Evolutionary conservation across 2,888 invertebrate genomes (phyloP), one percentile per base, ranked within the genome.

Genomic region (Euplexia lucipara): DNA sequence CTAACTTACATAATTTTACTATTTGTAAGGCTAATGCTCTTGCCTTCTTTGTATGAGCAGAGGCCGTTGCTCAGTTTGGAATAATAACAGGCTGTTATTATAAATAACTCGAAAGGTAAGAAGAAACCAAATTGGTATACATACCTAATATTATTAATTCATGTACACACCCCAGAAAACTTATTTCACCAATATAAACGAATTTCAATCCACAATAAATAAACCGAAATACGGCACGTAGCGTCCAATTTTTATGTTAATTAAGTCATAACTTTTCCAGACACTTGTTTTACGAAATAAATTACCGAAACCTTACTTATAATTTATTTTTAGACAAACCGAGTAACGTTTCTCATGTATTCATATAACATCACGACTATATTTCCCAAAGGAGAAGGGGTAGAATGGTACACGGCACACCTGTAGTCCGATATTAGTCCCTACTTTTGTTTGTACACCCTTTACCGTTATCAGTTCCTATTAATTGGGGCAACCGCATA

Each of bases 161-260:
- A 44, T 30, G n/a, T 51, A 51, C 3, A 59, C 18, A 39, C 41
- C 18, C 18, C 12, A 51, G 14, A 52, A n/a, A 44, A 35, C 12
- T 22, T 48, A 60, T 60, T 66, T 34, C 30, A n/a, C 16, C 30
- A 57, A 53, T 67, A 41, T 53, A 57, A 14, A 72, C 58, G 32
- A 58, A 72, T 49, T 72, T 71, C 32, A 14, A 37, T 34, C 22
- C 34, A 45, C 37, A 41, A 54, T 58, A 53, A 67, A 58, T 42
- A 54, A 58, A 45, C 12, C 22, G n/a, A 42, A 58, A 42, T 30
- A 41, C 39, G 53, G n/a, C 32, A 10, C 34, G 39, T 10, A 30
- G 39, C 45, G 41, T 47, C 35, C 30, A 54, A 47, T 73, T 68
- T 58, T 68, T 73, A 72, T 68, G 58, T 22, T 62, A 73, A 73